Base-by-base conservation (phyloP, 2,797 vertebrate species). In the Leptodactylus fallax region DNA sequence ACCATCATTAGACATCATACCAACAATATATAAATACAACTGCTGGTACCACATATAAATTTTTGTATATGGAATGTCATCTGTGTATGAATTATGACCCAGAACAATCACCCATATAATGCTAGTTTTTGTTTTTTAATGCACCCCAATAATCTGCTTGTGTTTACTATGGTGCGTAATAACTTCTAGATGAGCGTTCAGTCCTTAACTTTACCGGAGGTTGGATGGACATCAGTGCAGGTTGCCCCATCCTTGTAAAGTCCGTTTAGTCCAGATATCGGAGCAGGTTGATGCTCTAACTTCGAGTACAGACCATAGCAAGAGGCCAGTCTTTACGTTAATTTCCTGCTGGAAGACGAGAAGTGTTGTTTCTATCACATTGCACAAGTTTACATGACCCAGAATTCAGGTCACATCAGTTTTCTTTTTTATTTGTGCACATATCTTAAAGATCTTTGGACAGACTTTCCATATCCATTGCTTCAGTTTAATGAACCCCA, bases 321-420 rank as follows among this genome's bases (percentile, higher is more conserved):
- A 36, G 51, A 56, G 79, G 23, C 79, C 58, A 49, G 58, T 65
- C 45, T 55, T 25, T 71, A 53, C 82, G 76, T 61, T 61, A 47
- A 85, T 76, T 87, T 82, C 69, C 69, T 82, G 69, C 65, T 55
- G 45, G 69, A 19, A 76, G 49, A 63, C 11, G 7, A 86, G n/a
- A 79, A 21, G 77, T 84, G 69, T 69, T 45, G 67, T 27, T 60
- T 36, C 80, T 78, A 78, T 61, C 74, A 67, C 21, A 69, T 77
- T 87, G 27, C 49, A n/a, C 72, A 58, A 83, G 81, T 83, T 21
- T 53, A n/a, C n/a, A 12, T 88, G 82, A 88, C 81, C 81, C 81
- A 56, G 11, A 21, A 23, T 72, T 85, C 81, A 85, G 65, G 82
- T 84, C 81, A 85, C 47, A 0, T 51, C 6, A 12, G 61, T 47